These are phyloP conservation scores for Ceyx erithaca DNA, from an alignment of 2,797 vertebrate species.

Conservation along the genomic window DNA sequence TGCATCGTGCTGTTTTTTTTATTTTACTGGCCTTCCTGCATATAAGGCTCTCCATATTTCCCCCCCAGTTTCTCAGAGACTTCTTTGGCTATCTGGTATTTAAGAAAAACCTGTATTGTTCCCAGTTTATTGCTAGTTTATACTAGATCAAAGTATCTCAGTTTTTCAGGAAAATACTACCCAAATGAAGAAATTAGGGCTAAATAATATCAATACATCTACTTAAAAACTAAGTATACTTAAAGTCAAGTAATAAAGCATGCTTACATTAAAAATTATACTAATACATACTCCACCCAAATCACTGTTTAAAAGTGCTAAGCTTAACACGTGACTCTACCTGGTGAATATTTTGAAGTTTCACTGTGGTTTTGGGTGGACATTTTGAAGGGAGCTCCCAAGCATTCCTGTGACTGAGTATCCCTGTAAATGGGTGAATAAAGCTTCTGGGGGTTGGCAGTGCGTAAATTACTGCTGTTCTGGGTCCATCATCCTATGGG, in stretches of 20 bases:
- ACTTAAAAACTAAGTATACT: neutral
- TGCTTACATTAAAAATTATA: neutral
- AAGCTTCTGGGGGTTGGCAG: neutral
- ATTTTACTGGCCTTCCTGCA: neutral
- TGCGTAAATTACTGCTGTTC: conserved; percentile 54
- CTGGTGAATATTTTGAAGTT: neutral
- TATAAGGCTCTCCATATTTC: neutral
- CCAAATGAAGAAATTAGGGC: neutral
- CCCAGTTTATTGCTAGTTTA: neutral
- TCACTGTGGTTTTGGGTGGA: neutral
- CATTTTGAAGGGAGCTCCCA: neutral
- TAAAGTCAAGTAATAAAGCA: neutral
- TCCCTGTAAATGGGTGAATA: conserved; percentile 37
- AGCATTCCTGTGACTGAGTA: neutral
- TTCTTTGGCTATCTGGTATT: neutral
- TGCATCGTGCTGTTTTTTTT: neutral
- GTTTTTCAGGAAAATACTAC: neutral
- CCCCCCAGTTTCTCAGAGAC: neutral
- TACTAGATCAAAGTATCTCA: neutral
- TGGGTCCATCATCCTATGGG: conserved; percentile 48
- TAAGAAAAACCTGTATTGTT: neutral
- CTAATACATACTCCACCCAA: neutral
- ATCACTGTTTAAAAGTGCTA: neutral
- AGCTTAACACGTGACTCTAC: neutral
- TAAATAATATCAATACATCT: neutral